Evolutionary conservation across 2,888 invertebrate genomes (phyloP), one percentile per base, ranked within the genome.

Genomic region (Spodoptera exigua): DNA sequence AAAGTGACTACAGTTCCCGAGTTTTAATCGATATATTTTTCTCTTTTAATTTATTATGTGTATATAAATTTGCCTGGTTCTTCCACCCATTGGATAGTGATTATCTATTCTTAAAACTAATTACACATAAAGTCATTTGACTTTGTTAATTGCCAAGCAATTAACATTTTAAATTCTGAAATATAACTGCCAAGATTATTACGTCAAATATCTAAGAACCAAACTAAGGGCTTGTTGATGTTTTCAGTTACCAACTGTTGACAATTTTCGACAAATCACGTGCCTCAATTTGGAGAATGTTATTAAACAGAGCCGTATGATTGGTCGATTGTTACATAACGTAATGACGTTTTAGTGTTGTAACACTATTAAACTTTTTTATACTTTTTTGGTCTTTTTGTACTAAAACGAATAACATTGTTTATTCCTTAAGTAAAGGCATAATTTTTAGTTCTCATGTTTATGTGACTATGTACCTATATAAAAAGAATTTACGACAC

Each of bases 181-280:
- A 21, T 32, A 41, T 53, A 43, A 46, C 57, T 70, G 78, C 66
- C 66, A 72, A 69, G 18, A 65, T 11, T 14, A 53, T 75, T 67
- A 64, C 61, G 56, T 68, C 36, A 60, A 67, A 64, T 55, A 36
- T 43, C 32, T 10, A 16, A 18, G 51, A 57, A 43, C 40, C 17
- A 55, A 64, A 34, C n/a, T 52, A 46, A 56, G 45, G 57, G 63
- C 37, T 47, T 72, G 68, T 63, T 69, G 60, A 56, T 62, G 63
- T 52, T 61, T 65, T 58, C 45, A 59, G 59, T 74, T 76, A 60
- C 59, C 43, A 61, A 77, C 48, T 78, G 78, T 78, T 73, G 70
- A 65, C 46, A 63, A 43, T 56, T 66, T 61, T 54, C 13, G 12
- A 53, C 52, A 57, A 76, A 76, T 73, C 76, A 70, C 63, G 55